Conservation (phyloP, 2,888 invertebrate species). For the Selenia dentaria region DNA sequence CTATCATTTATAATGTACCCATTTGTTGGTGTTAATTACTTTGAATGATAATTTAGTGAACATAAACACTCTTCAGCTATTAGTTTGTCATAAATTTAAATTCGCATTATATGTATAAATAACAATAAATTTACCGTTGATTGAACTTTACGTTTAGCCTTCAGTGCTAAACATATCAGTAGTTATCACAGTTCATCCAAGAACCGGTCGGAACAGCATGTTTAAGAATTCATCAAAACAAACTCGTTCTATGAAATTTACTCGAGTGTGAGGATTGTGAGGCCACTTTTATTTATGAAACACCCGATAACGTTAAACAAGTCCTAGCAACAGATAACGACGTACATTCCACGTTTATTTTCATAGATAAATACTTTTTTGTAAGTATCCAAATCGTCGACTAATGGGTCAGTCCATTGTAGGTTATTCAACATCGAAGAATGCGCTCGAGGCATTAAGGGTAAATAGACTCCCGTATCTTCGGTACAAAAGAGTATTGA, state of each 20-base stretch:
- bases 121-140: slow-evolving; percentile 16
- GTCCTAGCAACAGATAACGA: slow-evolving; percentile 40
- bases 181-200: not conserved
- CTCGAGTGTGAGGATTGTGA: slow-evolving; percentile 2
- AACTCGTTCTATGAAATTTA: slow-evolving; percentile 10
- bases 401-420: slow-evolving; percentile 74
- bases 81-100: not conserved
- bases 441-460: slow-evolving; percentile 75
- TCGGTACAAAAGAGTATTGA: slow-evolving; percentile 82
- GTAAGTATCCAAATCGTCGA: slow-evolving; percentile 46
- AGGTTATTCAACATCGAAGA: slow-evolving; percentile 72
- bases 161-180: slow-evolving; percentile 13
- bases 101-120: not conserved
- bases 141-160: slow-evolving; percentile 23
- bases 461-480: slow-evolving; percentile 79
- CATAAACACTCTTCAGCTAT: not conserved
- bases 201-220: slow-evolving; percentile 11
- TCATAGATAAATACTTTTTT: slow-evolving; percentile 53
- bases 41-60: not conserved
- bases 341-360: slow-evolving; percentile 44
- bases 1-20: slow-evolving; percentile 15
- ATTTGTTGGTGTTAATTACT: slow-evolving; percentile 2
- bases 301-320: slow-evolving; percentile 46
- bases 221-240: slow-evolving; percentile 26
- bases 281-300: slow-evolving; percentile 40